Evolutionary conservation across 2,113 vertebrate genomes (phyloP), one percentile per base, ranked within the genome.

Genomic region (Leuciscus idus): DNA sequence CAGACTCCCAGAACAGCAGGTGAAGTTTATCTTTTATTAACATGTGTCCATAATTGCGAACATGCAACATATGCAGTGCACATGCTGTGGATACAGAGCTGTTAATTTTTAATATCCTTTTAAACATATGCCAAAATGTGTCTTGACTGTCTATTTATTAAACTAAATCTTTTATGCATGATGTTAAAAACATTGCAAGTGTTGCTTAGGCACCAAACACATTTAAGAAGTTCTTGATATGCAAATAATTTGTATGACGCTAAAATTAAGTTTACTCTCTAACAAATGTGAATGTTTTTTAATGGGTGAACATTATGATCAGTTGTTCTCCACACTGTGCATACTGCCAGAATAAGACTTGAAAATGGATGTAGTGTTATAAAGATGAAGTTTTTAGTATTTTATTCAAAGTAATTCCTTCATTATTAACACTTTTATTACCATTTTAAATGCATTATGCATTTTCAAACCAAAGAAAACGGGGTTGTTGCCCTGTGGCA

Each of bases 1-100:
- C 95, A 0, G 95, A 96, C 89, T 91, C 92, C 36, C 91, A 95
- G 87, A 89, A 93, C 76, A 84, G 89, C 93, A 96, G 95, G 96
- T 96, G 92, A 8, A n/a, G 46, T 68, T 70, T 73, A 73, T 84
- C 64, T 84, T 73, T 73, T n/a, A 82, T 68, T 5, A 59, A 19
- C 6, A 4, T 13, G 9, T 43, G 26, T 82, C 28, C 10, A 9
- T 52, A 77, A 33, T 76, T 11, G 10, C 4, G 0, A 57, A 57
- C 19, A 1, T 57, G 55, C 19, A 8, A 23, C 36, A 61, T 11
- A 59, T 70, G 26, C 55, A 26, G 15, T 12, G 28, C 50, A 77
- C 48, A 77, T 10, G 12, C 1, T 80, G n/a, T 39, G 21, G 77
- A n/a, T 39, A 9, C 11, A 59, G n/a, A 74, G 43, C 39, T 48